These are phyloP conservation scores for Dendroctonus ponderosae DNA, from an alignment of 1,140 invertebrate species.

Conservation along the genomic window DNA sequence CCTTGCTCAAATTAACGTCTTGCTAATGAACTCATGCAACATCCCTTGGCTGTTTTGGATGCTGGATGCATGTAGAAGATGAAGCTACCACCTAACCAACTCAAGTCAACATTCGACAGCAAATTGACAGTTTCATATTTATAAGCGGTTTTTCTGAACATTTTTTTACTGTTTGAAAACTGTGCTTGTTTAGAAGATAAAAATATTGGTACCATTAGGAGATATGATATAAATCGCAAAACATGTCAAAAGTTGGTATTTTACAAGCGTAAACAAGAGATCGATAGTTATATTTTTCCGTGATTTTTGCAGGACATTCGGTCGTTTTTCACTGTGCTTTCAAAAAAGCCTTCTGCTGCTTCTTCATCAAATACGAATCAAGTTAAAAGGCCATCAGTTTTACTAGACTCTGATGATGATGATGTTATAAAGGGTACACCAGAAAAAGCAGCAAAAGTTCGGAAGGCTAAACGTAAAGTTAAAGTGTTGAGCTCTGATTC, in stretches of 20 bases:
- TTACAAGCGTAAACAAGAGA: not conserved
- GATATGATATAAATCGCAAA: not conserved
- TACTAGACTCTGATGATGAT: constrained; percentile 43
- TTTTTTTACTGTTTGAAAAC: not conserved
- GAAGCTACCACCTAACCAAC: not conserved
- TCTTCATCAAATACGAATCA: constrained; percentile 6
- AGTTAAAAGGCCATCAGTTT: constrained; percentile 17
- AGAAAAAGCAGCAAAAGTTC: constrained; percentile 31
- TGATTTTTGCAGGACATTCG: constrained; percentile 54
- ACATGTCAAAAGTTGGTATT: constrained; percentile 14
- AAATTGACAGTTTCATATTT: constrained; percentile 1
- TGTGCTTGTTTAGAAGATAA: not conserved
- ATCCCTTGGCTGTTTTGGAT: no score
- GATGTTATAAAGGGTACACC: constrained; percentile 44
- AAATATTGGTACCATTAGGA: not conserved
- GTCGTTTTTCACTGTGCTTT: constrained; percentile 50
- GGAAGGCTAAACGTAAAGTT: constrained; percentile 35
- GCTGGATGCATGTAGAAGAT: not conserved
- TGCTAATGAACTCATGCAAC: no score
- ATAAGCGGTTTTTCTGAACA: not conserved
- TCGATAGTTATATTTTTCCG: not conserved
- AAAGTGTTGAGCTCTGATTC: constrained; percentile 48
- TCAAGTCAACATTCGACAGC: not conserved
- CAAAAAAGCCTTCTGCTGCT: constrained; percentile 38
- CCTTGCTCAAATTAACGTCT: no score